phyloP scores from a whole-genome alignment of 1,140 invertebrate species.

The Ridgeia piscesae region DNA sequence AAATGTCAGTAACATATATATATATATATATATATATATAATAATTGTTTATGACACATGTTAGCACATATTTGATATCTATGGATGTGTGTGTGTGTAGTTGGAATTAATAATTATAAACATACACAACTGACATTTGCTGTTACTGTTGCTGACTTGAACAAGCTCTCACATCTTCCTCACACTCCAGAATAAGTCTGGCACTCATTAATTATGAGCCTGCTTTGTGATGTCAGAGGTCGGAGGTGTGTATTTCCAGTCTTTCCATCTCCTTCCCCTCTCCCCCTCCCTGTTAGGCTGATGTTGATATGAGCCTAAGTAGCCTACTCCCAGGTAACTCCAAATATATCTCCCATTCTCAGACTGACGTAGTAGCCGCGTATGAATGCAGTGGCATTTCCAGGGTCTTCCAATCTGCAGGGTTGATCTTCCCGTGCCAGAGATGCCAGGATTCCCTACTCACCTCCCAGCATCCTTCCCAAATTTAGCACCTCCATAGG shows the following conservation, averaged over 20 bases:
- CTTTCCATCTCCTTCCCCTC: neutral
- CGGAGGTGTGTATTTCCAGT: neutral
- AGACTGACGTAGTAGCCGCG: too few species aligned
- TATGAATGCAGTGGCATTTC: neutral
- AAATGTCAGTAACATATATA: too few species aligned
- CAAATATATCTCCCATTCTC: neutral
- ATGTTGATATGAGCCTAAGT: neutral
- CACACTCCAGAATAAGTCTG: neutral
- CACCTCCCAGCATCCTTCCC: neutral
- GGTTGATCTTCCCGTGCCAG: neutral
- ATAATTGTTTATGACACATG: too few species aligned
- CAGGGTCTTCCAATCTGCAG: neutral
- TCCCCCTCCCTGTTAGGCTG: neutral
- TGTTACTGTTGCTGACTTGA: neutral
- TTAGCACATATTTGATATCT: too few species aligned
- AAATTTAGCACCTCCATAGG: neutral
- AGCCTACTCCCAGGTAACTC: neutral
- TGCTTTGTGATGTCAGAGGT: neutral
- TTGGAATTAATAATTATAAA: too few species aligned
- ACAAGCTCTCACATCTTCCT: neutral
- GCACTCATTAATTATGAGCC: neutral
- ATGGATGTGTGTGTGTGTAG: too few species aligned
- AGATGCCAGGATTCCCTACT: neutral
- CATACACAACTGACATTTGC: too few species aligned
- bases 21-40: too few species aligned